Evolutionary conservation across 2,797 vertebrate genomes (phyloP), one percentile per base, ranked within the genome.

Genomic region (Tenualosa thibaudeaui): DNA sequence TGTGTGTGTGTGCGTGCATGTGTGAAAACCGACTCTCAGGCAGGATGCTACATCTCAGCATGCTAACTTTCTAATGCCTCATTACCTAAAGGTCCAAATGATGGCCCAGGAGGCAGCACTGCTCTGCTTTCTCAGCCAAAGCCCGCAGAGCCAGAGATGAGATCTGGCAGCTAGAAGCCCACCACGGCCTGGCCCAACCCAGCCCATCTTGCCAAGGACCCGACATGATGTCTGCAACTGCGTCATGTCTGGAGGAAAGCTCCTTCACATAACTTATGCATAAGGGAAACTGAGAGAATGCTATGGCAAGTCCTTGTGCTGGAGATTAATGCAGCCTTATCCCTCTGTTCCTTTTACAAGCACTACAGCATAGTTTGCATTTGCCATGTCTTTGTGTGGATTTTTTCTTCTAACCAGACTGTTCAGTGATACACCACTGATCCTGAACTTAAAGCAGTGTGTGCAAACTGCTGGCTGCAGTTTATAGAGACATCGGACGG

Each of bases 1-100:
- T 84, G 46, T 58, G 56, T 17, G 56, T 60, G 56, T 85, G 62
- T 65, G 19, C 65, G 53, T 84, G 46, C 82, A 46, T 86, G 81
- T 88, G 26, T 65, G n/a, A 31, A 31, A 31, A 31, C 31, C 31
- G 17, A 17, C 19, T 56, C 54, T 56, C 54, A 17, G 54, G 54
- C 54, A 19, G 17, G 60, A 8, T 24, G 58, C 58, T 5, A n/a
- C 58, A n/a, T 6, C 19, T 8, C 22, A 24, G 60, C n/a, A n/a
- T 62, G 22, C 60, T 62, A 62, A 26, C 60, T 62, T 9, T 24
- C n/a, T n/a, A 62, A n/a, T 10, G n/a, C n/a, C n/a, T 60, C 6
- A 60, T 24, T 60, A 60, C 58, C n/a, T 60, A 5, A 60, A 24
- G 58, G 9, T 62, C n/a, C 24, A 5, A 62, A 26, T n/a, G 8